Conservation (phyloP, 2,888 invertebrate species). For the Syrphus vitripennis region DNA sequence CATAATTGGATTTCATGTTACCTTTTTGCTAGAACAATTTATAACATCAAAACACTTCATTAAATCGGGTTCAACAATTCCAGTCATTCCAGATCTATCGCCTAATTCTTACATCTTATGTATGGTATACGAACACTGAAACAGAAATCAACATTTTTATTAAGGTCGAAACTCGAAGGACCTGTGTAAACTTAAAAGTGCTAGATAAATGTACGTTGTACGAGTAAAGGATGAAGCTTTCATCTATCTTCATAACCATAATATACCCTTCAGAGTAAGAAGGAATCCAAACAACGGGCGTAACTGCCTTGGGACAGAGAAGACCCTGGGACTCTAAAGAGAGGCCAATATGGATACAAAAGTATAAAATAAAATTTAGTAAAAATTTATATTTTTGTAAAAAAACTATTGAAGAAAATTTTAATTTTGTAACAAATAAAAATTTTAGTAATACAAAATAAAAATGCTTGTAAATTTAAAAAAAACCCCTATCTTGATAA, state of each 20-base stretch:
- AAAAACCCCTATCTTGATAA: too few species aligned
- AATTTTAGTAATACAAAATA: too few species aligned
- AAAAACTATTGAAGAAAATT: conserved; percentile 24
- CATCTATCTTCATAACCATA: conserved; percentile 64
- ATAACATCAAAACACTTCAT: conserved; percentile 50
- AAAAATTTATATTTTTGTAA: too few species aligned
- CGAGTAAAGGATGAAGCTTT: conserved; percentile 42
- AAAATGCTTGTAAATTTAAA: too few species aligned
- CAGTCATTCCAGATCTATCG: background rate
- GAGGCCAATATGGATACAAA: too few species aligned
- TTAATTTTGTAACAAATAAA: conserved; percentile 53
- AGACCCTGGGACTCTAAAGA: too few species aligned
- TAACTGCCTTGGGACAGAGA: too few species aligned
- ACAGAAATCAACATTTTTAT: conserved; percentile 41
- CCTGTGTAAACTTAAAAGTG: conserved; percentile 16
- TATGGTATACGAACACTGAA: background rate
- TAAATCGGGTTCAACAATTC: conserved; percentile 59
- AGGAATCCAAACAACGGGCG: too few species aligned
- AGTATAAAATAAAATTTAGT: too few species aligned
- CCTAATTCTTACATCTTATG: background rate
- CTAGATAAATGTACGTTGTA: background rate
- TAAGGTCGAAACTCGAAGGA: conserved; percentile 14
- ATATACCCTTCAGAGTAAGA: background rate
- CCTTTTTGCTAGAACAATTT: background rate
- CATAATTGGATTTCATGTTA: background rate